Percentiles rank a stretch among this genome's conserved stretches.
phyloP scores from a whole-genome alignment of 2,888 invertebrate species.

The Cerastis rubricosa region DNA sequence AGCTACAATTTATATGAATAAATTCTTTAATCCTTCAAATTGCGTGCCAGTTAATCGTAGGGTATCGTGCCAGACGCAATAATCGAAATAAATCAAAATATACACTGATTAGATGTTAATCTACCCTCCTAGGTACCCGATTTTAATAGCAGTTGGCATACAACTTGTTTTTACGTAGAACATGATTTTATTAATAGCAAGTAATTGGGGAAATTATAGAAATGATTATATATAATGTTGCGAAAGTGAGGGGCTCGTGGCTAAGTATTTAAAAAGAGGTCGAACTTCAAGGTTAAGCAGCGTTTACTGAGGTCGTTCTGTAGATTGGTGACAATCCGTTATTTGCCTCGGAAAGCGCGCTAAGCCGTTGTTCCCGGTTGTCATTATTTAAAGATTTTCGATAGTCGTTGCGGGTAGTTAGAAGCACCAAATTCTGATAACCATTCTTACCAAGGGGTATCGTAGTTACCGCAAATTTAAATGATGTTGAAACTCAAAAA shows the following conservation, averaged over 20 bases:
- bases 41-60: constrained; percentile 41
- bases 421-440: too few species aligned
- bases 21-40: constrained; percentile 7
- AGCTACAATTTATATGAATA: not conserved
- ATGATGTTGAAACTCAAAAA: too few species aligned
- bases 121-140: constrained; percentile 30
- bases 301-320: not conserved
- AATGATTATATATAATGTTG: not conserved
- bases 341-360: not conserved
- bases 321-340: not conserved
- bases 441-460: too few species aligned
- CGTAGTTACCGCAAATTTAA: too few species aligned
- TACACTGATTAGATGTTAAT: constrained; percentile 45
- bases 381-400: too few species aligned
- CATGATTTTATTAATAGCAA: constrained; percentile 19
- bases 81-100: constrained; percentile 44
- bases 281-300: not conserved
- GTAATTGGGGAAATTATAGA: not conserved
- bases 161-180: constrained; percentile 6
- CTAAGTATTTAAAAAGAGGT: not conserved
- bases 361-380: not conserved
- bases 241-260: not conserved
- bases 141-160: constrained; percentile 20
- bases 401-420: too few species aligned
- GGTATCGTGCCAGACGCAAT: constrained; percentile 38